Conservation (phyloP, 2,113 vertebrate genomes). For the Tautogolabrus adspersus region DNA sequence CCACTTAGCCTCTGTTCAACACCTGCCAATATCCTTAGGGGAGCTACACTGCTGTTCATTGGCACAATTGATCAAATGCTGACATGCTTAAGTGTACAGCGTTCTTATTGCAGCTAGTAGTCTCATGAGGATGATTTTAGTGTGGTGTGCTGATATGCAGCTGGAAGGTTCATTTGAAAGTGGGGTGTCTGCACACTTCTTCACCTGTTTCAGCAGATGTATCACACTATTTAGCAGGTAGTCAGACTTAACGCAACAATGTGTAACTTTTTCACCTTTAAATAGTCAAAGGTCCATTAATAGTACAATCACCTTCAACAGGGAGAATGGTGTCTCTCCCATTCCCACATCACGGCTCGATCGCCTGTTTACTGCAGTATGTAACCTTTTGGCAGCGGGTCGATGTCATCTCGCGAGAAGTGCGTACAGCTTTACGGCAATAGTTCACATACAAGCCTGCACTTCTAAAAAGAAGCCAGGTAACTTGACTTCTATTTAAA, state of each 20-base stretch:
- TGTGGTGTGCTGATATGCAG: constrained; percentile 14
- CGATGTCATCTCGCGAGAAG: no score
- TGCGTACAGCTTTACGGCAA: no score
- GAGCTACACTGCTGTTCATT: constrained; percentile 69
- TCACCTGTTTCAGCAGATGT: constrained; percentile 8
- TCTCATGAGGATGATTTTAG: constrained; percentile 47
- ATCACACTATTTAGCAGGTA: constrained; percentile 14
- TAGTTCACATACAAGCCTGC: no score
- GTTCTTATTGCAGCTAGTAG: constrained; percentile 61
- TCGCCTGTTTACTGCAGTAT: no score
- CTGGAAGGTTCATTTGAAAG: constrained; percentile 20
- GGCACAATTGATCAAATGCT: constrained; percentile 79
- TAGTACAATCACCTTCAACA: no score
- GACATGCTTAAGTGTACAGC: constrained; percentile 70
- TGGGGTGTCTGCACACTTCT: constrained; percentile 14
- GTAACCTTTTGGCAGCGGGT: no score
- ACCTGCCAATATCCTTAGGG: constrained; percentile 75
- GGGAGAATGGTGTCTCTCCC: no score
- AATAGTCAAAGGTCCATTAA: no score
- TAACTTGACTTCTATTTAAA: not conserved
- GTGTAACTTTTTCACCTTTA: no score
- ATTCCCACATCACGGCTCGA: no score
- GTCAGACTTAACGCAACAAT: not conserved
- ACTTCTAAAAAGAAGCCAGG: no score
- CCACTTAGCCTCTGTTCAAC: constrained; percentile 79